phyloP scores from a whole-genome alignment of 2,888 invertebrate species.

The Mimas tiliae region DNA sequence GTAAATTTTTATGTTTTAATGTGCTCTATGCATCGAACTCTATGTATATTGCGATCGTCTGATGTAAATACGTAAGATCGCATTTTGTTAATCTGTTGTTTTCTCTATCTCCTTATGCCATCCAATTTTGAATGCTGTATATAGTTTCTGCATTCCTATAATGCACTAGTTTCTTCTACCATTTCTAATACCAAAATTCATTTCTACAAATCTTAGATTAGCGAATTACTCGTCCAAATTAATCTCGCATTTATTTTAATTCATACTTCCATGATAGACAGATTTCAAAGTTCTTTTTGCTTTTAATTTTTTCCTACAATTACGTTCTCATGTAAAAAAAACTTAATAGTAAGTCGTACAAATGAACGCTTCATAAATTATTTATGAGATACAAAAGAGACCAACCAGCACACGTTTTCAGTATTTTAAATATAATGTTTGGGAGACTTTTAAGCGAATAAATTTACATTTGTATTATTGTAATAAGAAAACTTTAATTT shows the following conservation, averaged over 20 bases:
- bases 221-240: too few species aligned
- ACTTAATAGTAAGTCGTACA: background rate
- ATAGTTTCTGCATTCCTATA: background rate
- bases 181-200: too few species aligned
- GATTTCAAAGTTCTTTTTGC: too few species aligned
- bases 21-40: too few species aligned
- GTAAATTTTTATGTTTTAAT: too few species aligned
- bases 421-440: background rate
- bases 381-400: background rate
- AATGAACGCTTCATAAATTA: slow-evolving; percentile 7
- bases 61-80: background rate
- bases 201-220: too few species aligned
- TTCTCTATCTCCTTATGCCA: background rate
- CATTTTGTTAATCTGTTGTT: background rate
- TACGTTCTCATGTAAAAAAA: background rate
- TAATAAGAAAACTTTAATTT: too few species aligned
- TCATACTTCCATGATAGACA: background rate
- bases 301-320: background rate
- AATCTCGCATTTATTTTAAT: background rate
- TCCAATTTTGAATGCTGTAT: too few species aligned
- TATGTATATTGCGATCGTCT: background rate
- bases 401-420: background rate
- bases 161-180: too few species aligned
- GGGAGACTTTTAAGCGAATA: slow-evolving; percentile 2
- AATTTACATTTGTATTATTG: too few species aligned